phyloP scores from a whole-genome alignment of 2,797 vertebrate genomes.

The Darevskia nairensis region DNA sequence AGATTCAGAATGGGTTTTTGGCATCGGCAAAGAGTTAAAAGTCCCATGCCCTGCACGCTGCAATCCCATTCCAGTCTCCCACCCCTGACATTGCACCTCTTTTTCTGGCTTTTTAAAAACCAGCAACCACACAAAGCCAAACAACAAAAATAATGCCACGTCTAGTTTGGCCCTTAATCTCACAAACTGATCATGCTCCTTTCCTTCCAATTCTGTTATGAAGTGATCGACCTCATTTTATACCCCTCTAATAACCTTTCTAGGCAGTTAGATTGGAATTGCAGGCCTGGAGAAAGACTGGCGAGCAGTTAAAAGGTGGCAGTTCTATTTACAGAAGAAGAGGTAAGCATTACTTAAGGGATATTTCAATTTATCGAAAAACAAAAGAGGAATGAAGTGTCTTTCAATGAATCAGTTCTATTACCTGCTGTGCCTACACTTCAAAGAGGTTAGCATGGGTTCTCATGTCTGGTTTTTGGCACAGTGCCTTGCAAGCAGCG shows the following conservation, averaged over 20 bases:
- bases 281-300: neutral
- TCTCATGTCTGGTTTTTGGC: neutral
- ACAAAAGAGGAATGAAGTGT: neutral
- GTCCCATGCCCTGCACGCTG: no score
- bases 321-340: neutral
- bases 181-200: neutral
- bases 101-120: neutral
- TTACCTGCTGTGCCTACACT: neutral
- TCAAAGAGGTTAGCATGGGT: neutral
- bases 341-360: neutral
- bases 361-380: neutral
- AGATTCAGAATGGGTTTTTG: no score
- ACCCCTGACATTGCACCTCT: no score
- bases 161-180: neutral
- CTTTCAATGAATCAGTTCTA: neutral
- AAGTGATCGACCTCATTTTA: neutral
- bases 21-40: neutral
- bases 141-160: neutral
- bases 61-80: neutral
- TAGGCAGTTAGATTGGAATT: neutral
- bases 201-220: neutral
- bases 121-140: neutral
- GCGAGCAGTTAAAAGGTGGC: neutral
- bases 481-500: neutral
- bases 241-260: neutral